phyloP scores from a whole-genome alignment of 2,888 invertebrate species.

The Invenusta paracnida region DNA sequence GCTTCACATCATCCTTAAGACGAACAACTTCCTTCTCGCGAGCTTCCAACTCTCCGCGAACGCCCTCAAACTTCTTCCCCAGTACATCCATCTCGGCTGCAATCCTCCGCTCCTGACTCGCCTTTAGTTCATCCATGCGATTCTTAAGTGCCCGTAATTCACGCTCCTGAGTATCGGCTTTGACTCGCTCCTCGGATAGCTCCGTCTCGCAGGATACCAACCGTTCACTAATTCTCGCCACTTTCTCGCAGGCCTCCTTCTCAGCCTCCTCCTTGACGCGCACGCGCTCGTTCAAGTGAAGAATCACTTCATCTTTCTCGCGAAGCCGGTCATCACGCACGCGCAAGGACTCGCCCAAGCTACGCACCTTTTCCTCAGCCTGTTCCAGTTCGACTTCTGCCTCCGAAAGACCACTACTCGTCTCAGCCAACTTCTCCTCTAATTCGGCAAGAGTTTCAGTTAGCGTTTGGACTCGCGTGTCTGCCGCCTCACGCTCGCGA shows the following conservation, averaged over 20 bases:
- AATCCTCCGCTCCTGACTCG: slow-evolving; percentile 31
- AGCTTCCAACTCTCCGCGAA: not conserved
- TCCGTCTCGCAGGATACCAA: slow-evolving; percentile 50
- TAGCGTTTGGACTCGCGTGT: not conserved
- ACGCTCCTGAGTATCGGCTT: slow-evolving; percentile 44
- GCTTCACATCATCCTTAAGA: not conserved
- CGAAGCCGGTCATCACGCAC: slow-evolving; percentile 53
- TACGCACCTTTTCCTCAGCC: slow-evolving; percentile 54
- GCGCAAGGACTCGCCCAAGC: slow-evolving; percentile 51
- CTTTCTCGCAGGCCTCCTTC: slow-evolving; percentile 51
- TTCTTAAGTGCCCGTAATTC: slow-evolving; percentile 8
- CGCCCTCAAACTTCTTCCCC: not conserved
- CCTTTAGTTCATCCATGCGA: slow-evolving; percentile 30
- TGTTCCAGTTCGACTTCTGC: slow-evolving; percentile 53
- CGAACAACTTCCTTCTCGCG: not conserved
- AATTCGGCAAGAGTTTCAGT: not conserved
- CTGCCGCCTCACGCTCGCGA: not conserved
- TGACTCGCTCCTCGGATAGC: slow-evolving; percentile 48
- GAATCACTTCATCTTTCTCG: slow-evolving; percentile 55
- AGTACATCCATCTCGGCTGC: not conserved
- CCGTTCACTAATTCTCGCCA: slow-evolving; percentile 49
- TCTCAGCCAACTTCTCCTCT: not conserved
- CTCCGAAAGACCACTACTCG: slow-evolving; percentile 45
- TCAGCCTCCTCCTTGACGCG: slow-evolving; percentile 51
- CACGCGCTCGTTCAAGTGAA: slow-evolving; percentile 50